Base-by-base conservation (phyloP, 2,888 invertebrate species). In the Epinotia demarniana region DNA sequence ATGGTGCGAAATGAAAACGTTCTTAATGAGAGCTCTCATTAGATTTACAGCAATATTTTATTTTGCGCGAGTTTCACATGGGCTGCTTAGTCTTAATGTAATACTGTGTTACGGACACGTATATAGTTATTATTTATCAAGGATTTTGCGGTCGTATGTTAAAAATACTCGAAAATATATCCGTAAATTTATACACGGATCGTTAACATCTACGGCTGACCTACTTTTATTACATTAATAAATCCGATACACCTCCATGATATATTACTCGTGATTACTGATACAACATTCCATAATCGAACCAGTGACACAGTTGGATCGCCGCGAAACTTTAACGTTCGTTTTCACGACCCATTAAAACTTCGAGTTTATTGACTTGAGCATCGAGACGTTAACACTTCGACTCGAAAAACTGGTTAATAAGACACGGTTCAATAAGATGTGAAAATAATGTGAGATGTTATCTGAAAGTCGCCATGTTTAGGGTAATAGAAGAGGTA, bases 381-480 rank as follows among this genome's bases (percentile, higher is more conserved):
- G 78, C 85, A 87, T 89, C 89, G 82, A 84, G 82, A 81, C 83
- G 86, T 86, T 86, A 87, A 88, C 90, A 89, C 88, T 82, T 87
- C 82, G 82, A 85, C 87, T 84, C 81, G 86, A 87, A 86, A 86
- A 89, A 91, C 90, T 80, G 88, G 90, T 90, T 90, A 86, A 87
- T 83, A 88, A 85, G 81, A 84, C 81, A 84, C 82, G 79, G 84
- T 85, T 87, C 88, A 89, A 89, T 89, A 88, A 90, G 84, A 90
- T 88, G 88, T 87, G 87, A 89, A 88, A 89, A 90, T 92, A 88
- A 90, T 88, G 88, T 88, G 86, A 86, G 90, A 90, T 89, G 86
- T 88, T 89, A 92, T 89, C 87, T 83, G 79, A 73, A 80, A 80
- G 83, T 83, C 82, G 81, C 61, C 33, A 27, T 66, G 57, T 72